These are phyloP conservation scores for Calephelis perditalis DNA, from an alignment of 2,888 invertebrate genomes.

Conservation along the genomic window DNA sequence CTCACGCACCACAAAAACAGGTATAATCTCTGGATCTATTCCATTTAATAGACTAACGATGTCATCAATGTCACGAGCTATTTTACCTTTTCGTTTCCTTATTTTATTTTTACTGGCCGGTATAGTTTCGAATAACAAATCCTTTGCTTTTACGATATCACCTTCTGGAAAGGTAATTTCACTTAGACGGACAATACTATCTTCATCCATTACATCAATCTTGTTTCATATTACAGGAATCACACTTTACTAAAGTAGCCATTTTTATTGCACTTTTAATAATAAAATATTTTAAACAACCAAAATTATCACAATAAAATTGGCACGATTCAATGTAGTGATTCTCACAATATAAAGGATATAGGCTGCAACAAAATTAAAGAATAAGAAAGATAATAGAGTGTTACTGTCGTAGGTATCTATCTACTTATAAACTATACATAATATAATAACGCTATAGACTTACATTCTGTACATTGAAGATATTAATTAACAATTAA, in stretches of 20 bases:
- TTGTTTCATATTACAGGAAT: constrained; percentile 9
- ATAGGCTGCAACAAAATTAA: too few species aligned
- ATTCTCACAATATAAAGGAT: too few species aligned
- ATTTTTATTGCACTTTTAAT: constrained; percentile 4
- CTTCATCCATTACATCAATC: constrained; percentile 11
- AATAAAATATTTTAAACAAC: too few species aligned
- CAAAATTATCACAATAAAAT: too few species aligned
- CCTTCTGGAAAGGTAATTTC: constrained; percentile 4
- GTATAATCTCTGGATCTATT: constrained; percentile 4
- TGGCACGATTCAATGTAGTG: too few species aligned
- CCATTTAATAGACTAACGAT: constrained; percentile 9
- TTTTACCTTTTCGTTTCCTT: constrained; percentile 14
- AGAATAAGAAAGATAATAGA: too few species aligned
- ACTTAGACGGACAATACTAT: constrained; percentile 5
- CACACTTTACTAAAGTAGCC: neutral
- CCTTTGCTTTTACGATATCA: constrained; percentile 1
- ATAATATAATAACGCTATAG: too few species aligned
- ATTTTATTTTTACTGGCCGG: neutral
- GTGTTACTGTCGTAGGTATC: too few species aligned
- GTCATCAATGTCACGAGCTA: constrained; percentile 12
- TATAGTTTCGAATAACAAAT: neutral
- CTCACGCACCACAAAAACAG: constrained; percentile 1
- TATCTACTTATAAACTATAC: too few species aligned
- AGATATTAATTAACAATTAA: too few species aligned
- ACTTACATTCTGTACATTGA: too few species aligned